phyloP scores from a whole-genome alignment of 2,888 invertebrate genomes.

The Drepana falcataria region DNA sequence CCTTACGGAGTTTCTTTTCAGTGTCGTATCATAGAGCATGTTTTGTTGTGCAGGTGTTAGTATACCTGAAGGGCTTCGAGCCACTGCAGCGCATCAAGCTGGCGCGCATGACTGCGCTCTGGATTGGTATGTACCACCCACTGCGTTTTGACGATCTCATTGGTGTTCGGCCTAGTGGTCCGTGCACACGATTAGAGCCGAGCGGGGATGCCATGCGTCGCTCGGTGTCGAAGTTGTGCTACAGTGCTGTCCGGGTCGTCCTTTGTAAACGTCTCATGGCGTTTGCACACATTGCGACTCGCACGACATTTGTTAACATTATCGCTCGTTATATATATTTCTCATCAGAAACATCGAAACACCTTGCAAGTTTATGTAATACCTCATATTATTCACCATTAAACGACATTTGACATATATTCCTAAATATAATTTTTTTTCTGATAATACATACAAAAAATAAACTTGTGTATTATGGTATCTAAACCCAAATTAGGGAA shows the following conservation, averaged over 20 bases:
- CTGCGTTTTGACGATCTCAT: not conserved
- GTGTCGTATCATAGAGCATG: not conserved
- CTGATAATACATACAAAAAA: too few relatives aligned
- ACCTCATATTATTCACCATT: too few relatives aligned
- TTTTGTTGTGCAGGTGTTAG: constrained; percentile 79
- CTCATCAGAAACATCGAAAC: too few relatives aligned
- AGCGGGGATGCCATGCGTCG: constrained; percentile 27
- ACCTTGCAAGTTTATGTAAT: too few relatives aligned
- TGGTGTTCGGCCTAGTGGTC: not conserved
- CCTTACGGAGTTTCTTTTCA: too few relatives aligned
- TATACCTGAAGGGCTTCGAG: constrained; percentile 96
- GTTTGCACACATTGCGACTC: constrained; percentile 15
- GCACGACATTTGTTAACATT: constrained; percentile 20
- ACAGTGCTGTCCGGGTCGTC: constrained; percentile 27
- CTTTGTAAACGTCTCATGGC: constrained; percentile 5
- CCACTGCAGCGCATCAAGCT: constrained; percentile 93
- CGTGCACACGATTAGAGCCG: constrained; percentile 64
- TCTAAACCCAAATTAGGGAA: too few relatives aligned
- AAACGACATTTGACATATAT: too few relatives aligned
- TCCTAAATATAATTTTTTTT: too few relatives aligned
- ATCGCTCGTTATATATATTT: too few relatives aligned
- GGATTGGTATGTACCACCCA: constrained; percentile 82
- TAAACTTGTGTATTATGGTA: too few relatives aligned
- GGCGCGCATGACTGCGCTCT: constrained; percentile 95
- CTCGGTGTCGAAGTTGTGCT: constrained; percentile 63